These are phyloP conservation scores for Sinocyclocheilus maitianheensis DNA, from an alignment of 2,113 vertebrate genomes.

Conservation along the genomic window DNA sequence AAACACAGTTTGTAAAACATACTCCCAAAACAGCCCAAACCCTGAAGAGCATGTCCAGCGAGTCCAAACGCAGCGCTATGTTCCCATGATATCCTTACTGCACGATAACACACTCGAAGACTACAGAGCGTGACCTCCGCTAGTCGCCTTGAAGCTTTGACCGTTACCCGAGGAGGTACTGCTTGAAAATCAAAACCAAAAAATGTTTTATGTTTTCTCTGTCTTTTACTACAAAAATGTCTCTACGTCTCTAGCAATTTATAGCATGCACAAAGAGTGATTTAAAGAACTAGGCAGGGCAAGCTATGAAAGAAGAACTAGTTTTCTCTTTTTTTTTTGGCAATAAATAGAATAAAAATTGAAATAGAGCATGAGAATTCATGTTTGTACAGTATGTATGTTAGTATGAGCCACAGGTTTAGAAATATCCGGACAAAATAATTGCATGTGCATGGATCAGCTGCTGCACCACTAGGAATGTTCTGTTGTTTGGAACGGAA, in stretches of 20 bases:
- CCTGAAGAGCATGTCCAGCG: slow-evolving; percentile 22
- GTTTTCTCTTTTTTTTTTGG: slow-evolving; percentile 39
- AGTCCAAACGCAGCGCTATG: slow-evolving; percentile 8
- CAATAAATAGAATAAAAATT: slow-evolving; percentile 58
- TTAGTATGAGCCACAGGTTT: slow-evolving; percentile 40
- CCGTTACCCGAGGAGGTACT: slow-evolving; percentile 40
- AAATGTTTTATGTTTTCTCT: slow-evolving; percentile 30
- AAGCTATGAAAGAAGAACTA: slow-evolving; percentile 52
- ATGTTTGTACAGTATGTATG: slow-evolving; percentile 49
- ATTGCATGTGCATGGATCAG: slow-evolving; percentile 4
- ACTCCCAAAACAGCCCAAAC: slow-evolving; percentile 27
- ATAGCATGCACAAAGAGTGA: slow-evolving; percentile 56
- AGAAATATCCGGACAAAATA: slow-evolving; percentile 25
- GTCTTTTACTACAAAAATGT: slow-evolving; percentile 47
- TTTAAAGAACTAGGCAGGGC: slow-evolving; percentile 53
- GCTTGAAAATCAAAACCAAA: slow-evolving; percentile 37
- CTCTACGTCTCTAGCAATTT: slow-evolving; percentile 54
- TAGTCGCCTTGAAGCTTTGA: slow-evolving; percentile 3
- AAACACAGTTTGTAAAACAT: slow-evolving; percentile 46
- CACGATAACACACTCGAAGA: not conserved
- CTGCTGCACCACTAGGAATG: slow-evolving; percentile 32
- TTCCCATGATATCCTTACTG: slow-evolving; percentile 16
- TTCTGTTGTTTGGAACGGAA: slow-evolving; percentile 8
- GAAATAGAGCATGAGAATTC: slow-evolving; percentile 33
- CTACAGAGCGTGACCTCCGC: slow-evolving; percentile 1